These are phyloP conservation scores for Epizoanthus stellaris DNA, from an alignment of 92 coral and sea anemone genomes.

Conservation along the genomic window DNA sequence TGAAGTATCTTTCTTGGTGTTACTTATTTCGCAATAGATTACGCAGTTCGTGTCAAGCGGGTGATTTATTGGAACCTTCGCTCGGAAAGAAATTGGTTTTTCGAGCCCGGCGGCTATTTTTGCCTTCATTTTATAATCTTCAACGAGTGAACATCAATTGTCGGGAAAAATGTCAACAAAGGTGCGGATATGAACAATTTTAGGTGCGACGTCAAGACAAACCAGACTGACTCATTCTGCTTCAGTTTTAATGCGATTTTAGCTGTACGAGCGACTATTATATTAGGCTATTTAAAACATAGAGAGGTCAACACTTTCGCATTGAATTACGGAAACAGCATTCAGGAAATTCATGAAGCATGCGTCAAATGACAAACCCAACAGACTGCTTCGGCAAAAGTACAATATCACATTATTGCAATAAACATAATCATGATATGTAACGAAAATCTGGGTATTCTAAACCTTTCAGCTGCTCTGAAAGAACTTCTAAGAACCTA, in stretches of 20 bases:
- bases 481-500: neutral
- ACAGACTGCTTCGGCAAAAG: neutral
- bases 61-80: neutral
- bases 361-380: neutral
- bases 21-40: neutral
- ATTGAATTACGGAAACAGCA: neutral
- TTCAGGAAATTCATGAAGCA: neutral
- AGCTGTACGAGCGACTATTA: neutral
- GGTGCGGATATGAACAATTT: neutral
- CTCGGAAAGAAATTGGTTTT: neutral
- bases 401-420: neutral
- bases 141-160: neutral
- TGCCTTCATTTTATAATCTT: neutral
- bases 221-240: neutral
- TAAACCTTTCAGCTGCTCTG: neutral
- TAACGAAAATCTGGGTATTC: neutral
- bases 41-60: neutral
- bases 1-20: neutral
- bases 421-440: neutral
- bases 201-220: neutral
- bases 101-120: conserved; percentile 2
- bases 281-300: neutral
- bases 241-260: neutral
- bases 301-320: too few species aligned
- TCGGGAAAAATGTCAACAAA: neutral